These are phyloP conservation scores for Lepidochitona cinerea DNA, from an alignment of 2,888 invertebrate genomes.

Conservation along the genomic window DNA sequence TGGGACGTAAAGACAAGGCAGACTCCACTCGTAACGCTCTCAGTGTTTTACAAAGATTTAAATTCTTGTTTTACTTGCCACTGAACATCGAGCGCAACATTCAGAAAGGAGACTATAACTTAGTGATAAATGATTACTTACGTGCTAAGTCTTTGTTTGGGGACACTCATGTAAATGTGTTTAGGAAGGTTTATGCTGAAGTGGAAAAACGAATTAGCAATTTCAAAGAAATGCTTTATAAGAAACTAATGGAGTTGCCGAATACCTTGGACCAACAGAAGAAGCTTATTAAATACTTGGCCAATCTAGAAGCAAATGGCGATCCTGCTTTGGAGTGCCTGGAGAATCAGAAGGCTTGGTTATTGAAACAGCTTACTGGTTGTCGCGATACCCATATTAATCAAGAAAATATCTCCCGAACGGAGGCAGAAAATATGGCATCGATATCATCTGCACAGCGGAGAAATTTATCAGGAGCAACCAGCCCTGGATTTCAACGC, in stretches of 20 bases:
- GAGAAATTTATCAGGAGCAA: background rate
- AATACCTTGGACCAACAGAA: constrained; percentile 95
- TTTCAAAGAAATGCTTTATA: constrained; percentile 84
- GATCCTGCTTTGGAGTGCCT: constrained; percentile 99
- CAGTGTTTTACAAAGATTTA: constrained; percentile 91
- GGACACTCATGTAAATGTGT: constrained; percentile 84
- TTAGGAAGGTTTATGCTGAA: constrained; percentile 82
- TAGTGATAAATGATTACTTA: constrained; percentile 97
- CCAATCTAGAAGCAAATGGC: constrained; percentile 75
- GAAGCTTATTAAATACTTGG: constrained; percentile 80
- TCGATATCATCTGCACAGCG: background rate
- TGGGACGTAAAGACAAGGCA: constrained; percentile 92
- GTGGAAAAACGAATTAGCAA: constrained; percentile 90
- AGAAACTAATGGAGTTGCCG: constrained; percentile 90
- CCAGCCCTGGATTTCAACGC: background rate
- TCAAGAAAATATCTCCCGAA: constrained; percentile 32
- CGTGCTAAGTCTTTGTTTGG: constrained; percentile 96
- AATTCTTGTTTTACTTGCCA: constrained; percentile 95
- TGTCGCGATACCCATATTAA: constrained; percentile 78
- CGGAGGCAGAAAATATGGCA: background rate
- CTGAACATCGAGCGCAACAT: constrained; percentile 95
- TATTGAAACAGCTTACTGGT: constrained; percentile 70
- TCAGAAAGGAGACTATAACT: constrained; percentile 93
- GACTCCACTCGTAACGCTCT: constrained; percentile 96
- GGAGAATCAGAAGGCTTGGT: constrained; percentile 84